Percentiles rank a stretch among this genome's conserved stretches.
Evolutionary conservation across 2,888 invertebrate genomes (phyloP).

Genomic region (Synanthedon tipuliformis): DNA sequence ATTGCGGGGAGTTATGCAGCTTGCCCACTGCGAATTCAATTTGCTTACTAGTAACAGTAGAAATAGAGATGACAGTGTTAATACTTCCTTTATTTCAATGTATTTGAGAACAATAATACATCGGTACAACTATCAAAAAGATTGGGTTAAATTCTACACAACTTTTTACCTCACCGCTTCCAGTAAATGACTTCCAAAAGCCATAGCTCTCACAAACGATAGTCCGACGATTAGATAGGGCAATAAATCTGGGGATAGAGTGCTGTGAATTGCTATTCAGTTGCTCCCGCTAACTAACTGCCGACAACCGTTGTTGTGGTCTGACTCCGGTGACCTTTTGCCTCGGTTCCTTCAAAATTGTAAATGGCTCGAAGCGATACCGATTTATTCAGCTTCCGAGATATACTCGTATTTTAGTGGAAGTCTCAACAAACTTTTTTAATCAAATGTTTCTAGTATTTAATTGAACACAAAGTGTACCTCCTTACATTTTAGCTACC

Average conservation of each 20-base stretch:
- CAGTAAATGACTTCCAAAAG: conserved; percentile 5
- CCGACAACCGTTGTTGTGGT: conserved; percentile 9
- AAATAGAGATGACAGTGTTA: too few species aligned
- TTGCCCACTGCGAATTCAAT: too few species aligned
- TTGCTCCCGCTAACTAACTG: conserved; percentile 15
- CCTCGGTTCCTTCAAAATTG: background rate
- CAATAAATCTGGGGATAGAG: conserved; percentile 22
- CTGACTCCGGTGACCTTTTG: background rate
- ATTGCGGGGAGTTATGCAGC: too few species aligned
- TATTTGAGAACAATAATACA: too few species aligned
- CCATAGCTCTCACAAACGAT: conserved; percentile 4
- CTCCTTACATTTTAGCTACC: too few species aligned
- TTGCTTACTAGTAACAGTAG: too few species aligned
- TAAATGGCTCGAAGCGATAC: background rate
- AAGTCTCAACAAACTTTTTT: too few species aligned
- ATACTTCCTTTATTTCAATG: too few species aligned
- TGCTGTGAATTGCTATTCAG: conserved; percentile 24
- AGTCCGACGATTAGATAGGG: conserved; percentile 15
- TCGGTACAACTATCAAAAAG: too few species aligned
- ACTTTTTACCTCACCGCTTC: conserved; percentile 2
- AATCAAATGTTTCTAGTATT: too few species aligned
- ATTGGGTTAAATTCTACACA: background rate
- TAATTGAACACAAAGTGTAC: too few species aligned
- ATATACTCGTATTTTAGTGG: background rate
- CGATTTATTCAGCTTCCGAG: background rate